These are phyloP conservation scores for Bursaphelenchus okinawaensis DNA, from an alignment of 2,888 invertebrate genomes.

Conservation along the genomic window DNA sequence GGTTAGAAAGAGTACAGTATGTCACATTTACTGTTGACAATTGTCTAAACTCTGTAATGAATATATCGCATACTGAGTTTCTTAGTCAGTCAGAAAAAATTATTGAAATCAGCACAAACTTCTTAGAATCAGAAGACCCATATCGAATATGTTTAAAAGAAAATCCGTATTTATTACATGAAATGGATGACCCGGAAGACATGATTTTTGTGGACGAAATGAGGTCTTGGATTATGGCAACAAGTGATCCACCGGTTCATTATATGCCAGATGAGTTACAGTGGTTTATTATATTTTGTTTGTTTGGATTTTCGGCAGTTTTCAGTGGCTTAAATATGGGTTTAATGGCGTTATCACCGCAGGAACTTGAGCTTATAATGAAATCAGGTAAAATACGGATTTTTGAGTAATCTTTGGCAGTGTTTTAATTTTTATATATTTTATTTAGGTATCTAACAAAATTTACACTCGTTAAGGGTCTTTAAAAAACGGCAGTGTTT, in stretches of 20 bases:
- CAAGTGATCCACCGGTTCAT: constrained; percentile 33
- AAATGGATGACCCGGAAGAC: constrained; percentile 31
- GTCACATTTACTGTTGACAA: constrained; percentile 38
- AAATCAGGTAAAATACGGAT: constrained; percentile 43
- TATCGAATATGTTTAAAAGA: constrained; percentile 38
- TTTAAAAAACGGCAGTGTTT: neutral
- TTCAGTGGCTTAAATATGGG: constrained; percentile 93
- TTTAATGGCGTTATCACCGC: constrained; percentile 81
- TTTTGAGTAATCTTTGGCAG: neutral
- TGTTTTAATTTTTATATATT: neutral
- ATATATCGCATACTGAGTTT: constrained; percentile 34
- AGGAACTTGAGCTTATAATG: constrained; percentile 44
- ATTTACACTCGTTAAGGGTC: neutral
- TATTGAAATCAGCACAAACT: constrained; percentile 29
- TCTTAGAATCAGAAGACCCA: constrained; percentile 36
- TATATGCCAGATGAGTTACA: constrained; percentile 41
- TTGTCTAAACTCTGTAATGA: constrained; percentile 33
- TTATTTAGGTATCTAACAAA: too few species aligned
- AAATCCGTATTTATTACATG: constrained; percentile 14
- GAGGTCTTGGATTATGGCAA: constrained; percentile 40
- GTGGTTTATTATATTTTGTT: constrained; percentile 65
- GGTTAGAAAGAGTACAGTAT: constrained; percentile 31
- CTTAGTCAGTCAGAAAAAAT: constrained; percentile 35
- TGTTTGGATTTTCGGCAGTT: constrained; percentile 81
- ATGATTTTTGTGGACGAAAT: constrained; percentile 32